Conservation (phyloP, 1,140 invertebrate genomes). For the Sweltsa coloradensis region DNA sequence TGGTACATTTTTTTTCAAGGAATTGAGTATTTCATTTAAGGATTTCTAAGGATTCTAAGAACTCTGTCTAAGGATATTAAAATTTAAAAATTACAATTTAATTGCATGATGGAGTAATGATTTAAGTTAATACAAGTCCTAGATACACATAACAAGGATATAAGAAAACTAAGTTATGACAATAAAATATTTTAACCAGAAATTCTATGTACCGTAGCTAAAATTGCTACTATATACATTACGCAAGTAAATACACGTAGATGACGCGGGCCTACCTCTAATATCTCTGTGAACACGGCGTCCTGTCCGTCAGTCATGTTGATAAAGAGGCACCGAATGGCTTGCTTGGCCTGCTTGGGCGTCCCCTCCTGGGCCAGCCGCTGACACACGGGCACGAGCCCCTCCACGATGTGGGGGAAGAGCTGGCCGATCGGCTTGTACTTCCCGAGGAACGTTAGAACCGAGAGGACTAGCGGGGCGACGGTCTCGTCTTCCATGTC, state of each 20-base stretch:
- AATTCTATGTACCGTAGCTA: no score
- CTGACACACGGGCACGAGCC: conserved; percentile 72
- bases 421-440: conserved; percentile 66
- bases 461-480: conserved; percentile 66
- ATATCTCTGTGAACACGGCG: conserved; percentile 71
- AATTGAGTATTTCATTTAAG: no score
- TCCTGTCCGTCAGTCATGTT: conserved; percentile 72
- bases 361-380: conserved; percentile 77
- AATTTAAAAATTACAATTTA: no score
- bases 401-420: conserved; percentile 53
- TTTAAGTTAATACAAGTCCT: no score
- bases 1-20: no score
- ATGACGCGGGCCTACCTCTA: conserved; percentile 44
- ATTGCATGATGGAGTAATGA: no score
- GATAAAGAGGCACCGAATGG: conserved; percentile 80
- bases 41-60: no score
- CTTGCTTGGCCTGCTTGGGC: conserved; percentile 92
- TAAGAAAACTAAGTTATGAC: no score
- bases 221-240: no score
- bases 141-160: no score
- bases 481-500: conserved; percentile 70
- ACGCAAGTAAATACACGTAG: not conserved
- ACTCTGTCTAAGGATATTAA: no score
- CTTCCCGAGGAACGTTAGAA: conserved; percentile 79
- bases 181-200: no score